Evolutionary conservation across 92 coral and sea anemone species (phyloP).

Genomic region (Desmophyllum pertusum): DNA sequence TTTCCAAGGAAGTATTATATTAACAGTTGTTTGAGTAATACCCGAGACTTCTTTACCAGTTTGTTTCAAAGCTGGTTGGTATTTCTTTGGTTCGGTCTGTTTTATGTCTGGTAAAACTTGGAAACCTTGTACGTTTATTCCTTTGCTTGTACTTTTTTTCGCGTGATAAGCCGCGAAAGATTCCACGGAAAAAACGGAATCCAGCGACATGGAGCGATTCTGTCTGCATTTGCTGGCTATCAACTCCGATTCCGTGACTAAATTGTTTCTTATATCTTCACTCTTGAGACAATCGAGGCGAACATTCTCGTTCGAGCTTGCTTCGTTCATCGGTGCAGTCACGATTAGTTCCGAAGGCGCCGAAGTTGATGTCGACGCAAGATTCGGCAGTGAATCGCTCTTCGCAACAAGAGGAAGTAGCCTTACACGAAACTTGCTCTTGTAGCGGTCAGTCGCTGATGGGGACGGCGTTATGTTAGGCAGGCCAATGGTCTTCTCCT

Average conservation of each 20-base stretch:
- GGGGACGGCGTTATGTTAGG: neutral
- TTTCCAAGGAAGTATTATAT: constrained; percentile 22
- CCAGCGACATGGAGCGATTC: constrained; percentile 50
- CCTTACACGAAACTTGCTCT: constrained; percentile 61
- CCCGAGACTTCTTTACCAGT: neutral
- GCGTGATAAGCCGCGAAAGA: constrained; percentile 34
- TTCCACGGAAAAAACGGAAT: constrained; percentile 25
- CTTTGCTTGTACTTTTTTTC: neutral
- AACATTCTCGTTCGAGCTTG: neutral
- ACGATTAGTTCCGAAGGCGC: constrained; percentile 35
- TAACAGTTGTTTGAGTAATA: neutral
- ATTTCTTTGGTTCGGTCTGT: constrained; percentile 1
- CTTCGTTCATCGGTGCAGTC: constrained; percentile 5
- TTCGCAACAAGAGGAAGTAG: constrained; percentile 55
- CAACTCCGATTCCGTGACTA: neutral
- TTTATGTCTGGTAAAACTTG: constrained; percentile 47
- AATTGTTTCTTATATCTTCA: neutral
- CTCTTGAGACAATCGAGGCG: neutral
- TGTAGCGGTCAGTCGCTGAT: constrained; percentile 35
- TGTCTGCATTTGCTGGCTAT: neutral
- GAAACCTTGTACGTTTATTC: constrained; percentile 25
- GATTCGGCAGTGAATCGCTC: constrained; percentile 60
- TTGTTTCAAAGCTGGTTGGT: neutral
- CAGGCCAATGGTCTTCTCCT: neutral
- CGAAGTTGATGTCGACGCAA: constrained; percentile 27